These are phyloP conservation scores for Desmophyllum pertusum DNA, from an alignment of 92 coral and sea anemone species.

Conservation along the genomic window DNA sequence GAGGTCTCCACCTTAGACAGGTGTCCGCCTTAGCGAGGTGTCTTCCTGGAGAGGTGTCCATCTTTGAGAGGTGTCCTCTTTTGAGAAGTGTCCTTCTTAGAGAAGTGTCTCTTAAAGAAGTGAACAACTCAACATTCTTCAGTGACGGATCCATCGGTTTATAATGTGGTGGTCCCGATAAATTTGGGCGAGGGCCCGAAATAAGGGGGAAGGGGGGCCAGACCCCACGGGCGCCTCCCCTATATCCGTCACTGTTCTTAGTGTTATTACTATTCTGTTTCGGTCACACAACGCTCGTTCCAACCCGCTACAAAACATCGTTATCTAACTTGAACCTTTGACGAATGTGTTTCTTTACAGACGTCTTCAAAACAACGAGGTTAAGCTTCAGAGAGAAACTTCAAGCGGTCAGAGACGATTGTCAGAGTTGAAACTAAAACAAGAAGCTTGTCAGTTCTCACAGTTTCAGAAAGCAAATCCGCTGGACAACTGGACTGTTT, in stretches of 20 bases:
- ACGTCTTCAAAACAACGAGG: not conserved
- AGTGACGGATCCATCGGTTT: no score
- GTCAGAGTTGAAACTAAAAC: not conserved
- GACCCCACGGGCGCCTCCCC: no score
- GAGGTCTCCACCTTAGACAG: not conserved
- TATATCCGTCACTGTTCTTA: no score
- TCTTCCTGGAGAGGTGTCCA: not conserved
- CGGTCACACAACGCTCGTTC: no score
- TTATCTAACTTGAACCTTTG: not conserved
- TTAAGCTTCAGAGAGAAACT: constrained; percentile 1
- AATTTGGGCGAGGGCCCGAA: no score
- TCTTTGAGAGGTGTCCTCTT: not conserved
- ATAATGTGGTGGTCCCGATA: no score
- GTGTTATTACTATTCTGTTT: no score
- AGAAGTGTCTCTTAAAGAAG: no score
- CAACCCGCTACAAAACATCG: not conserved
- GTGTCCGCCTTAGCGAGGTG: not conserved
- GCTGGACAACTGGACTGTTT: not conserved
- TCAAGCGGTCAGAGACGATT: not conserved
- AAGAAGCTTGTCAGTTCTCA: not conserved
- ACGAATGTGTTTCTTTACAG: not conserved
- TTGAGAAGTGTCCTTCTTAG: not conserved
- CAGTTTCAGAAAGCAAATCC: not conserved
- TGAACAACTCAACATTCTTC: not conserved
- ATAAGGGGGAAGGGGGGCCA: no score